phyloP scores from a whole-genome alignment of 2,113 vertebrate species.

The Varanus salvator region DNA sequence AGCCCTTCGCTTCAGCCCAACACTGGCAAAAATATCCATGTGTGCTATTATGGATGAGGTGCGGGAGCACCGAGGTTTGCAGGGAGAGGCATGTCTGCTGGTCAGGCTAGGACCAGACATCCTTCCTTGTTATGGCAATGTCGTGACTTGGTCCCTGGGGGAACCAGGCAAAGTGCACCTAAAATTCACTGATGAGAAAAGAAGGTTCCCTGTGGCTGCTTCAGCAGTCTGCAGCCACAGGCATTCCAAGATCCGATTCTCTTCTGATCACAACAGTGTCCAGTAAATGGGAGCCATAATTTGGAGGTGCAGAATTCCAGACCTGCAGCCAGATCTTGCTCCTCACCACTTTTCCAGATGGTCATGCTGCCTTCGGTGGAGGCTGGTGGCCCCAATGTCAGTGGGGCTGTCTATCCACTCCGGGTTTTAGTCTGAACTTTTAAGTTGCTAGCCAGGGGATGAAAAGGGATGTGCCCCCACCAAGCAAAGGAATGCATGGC shows the following conservation, averaged over 20 bases:
- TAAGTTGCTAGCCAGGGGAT: too few relatives aligned
- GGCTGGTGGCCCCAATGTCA: too few relatives aligned
- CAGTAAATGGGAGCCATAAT: too few relatives aligned
- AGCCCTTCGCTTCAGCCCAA: conserved; percentile 48
- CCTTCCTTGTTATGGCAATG: conserved; percentile 39
- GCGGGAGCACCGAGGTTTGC: conserved; percentile 43
- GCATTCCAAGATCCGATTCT: neutral
- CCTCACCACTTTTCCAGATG: too few relatives aligned
- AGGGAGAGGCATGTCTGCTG: conserved; percentile 38
- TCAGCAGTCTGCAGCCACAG: neutral
- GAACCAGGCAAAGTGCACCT: conserved; percentile 39
- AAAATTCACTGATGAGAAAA: neutral
- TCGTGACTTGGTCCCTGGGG: conserved; percentile 25
- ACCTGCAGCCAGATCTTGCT: too few relatives aligned
- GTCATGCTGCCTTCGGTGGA: too few relatives aligned
- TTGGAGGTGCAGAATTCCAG: too few relatives aligned
- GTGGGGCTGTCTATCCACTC: too few relatives aligned
- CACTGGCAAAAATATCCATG: conserved; percentile 51
- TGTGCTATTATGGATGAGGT: conserved; percentile 27
- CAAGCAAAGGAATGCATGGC: too few relatives aligned
- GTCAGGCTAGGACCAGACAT: conserved; percentile 7
- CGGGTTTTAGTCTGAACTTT: too few relatives aligned
- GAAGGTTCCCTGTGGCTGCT: neutral
- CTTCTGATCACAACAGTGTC: neutral
- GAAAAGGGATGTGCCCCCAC: too few relatives aligned